Evolutionary conservation across 2,797 vertebrate genomes (phyloP).

Genomic region (Anabacerthia variegaticeps): DNA sequence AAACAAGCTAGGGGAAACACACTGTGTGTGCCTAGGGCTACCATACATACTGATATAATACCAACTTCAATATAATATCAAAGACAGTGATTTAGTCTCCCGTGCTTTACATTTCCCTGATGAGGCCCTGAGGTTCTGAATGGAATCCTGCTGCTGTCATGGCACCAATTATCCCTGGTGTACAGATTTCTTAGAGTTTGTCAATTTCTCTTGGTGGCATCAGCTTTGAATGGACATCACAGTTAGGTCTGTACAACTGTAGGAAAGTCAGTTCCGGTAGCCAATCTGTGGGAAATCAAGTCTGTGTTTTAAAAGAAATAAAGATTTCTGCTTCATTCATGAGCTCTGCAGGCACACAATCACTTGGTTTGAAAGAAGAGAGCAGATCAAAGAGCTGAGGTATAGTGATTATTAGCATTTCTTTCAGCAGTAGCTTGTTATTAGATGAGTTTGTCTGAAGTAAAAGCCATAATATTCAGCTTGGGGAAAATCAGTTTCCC

Average conservation of each 20-base stretch:
- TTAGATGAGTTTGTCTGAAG: not conserved
- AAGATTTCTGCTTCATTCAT: not conserved
- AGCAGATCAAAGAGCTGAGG: not conserved
- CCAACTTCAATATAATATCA: not conserved
- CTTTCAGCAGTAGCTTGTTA: not conserved
- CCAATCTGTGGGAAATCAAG: not conserved
- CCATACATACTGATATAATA: not conserved
- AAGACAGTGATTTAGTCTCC: not conserved
- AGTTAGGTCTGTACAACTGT: not conserved
- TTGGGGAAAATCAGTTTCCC: not conserved
- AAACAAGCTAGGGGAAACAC: not conserved
- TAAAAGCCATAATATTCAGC: not conserved
- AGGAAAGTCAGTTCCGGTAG: not conserved
- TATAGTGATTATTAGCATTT: not conserved
- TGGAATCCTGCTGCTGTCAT: not conserved
- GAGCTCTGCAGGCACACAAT: not conserved
- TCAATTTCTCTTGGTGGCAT: not conserved
- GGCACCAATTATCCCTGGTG: not conserved
- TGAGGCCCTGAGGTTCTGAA: not conserved
- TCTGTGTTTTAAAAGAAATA: not conserved
- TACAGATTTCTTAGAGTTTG: not conserved
- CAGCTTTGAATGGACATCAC: not conserved
- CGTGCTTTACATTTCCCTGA: not conserved
- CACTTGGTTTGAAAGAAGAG: not conserved
- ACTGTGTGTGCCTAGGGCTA: not conserved